Base-by-base conservation (phyloP, 2,888 invertebrate species). In the Sisyra terminalis region DNA sequence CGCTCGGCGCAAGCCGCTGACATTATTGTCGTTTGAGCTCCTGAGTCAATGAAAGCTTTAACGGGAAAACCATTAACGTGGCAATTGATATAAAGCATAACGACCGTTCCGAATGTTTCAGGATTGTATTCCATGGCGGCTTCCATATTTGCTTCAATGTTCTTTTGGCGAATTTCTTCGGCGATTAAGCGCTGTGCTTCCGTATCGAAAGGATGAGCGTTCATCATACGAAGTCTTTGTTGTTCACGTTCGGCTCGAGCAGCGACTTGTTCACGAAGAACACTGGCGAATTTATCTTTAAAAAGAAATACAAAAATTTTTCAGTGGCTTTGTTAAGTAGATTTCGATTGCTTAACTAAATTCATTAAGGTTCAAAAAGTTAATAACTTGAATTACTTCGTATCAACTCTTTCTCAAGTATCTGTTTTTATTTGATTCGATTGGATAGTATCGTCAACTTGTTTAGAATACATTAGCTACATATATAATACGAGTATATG, bases 71-170 rank as follows among this genome's bases (percentile, higher is more conserved):
- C 94, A 65, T 98, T 98, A 1, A 98, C 96, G 61, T 79, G 82
- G 61, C 97, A 94, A 60, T 96, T 88, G 46, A 98, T 93, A 61
- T 98, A 85, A 52, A 98, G 71, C 98, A 98, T 97, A 39, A 88
- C 84, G 36, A 98, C 96, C 29, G 90, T 89, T 44, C 94, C 97
- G 64, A 97, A 97, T 36, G 88, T 92, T 65, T 98, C 98, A 0
- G 98, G 98, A 63, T 94, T 90, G 60, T 90, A 90, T 58, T 98
- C 97, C 78, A 97, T 92, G 0, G 97, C 97, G 1, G 92, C 90
- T 58, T 96, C 92, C 94, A 97, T 96, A 57, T 96, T 96, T 0
- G 90, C 88, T 61, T 96, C 90, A 48, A 97, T 92, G 61, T 97
- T 97, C 59, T 93, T 87, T 56, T 85, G 89, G 52, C 84, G 73